A percentile compares a stretch with the other conserved stretches of the same genome.
Evolutionary conservation across 2,113 vertebrate genomes (phyloP).

Genomic region (Jacana jacana): DNA sequence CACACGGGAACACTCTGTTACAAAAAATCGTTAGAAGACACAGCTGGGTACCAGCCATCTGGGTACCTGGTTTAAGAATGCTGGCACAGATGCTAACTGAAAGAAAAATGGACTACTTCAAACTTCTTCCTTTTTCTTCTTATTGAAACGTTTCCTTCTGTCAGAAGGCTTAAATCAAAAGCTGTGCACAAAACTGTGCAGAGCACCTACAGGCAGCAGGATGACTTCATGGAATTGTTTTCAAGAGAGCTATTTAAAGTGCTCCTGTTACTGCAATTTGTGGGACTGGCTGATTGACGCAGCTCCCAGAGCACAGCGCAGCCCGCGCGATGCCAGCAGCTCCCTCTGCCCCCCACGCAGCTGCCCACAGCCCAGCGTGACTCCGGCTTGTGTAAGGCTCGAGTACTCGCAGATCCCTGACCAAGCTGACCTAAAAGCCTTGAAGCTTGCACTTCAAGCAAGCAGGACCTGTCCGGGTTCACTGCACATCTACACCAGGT

Average conservation of each 20-base stretch:
- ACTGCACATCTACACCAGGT: too few relatives aligned
- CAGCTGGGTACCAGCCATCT: not conserved
- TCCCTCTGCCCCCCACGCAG: not conserved
- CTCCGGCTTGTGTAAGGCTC: not conserved
- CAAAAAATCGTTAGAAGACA: not conserved
- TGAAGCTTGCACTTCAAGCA: not conserved
- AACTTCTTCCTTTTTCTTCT: not conserved
- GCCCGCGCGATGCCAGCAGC: not conserved
- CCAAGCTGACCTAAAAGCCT: not conserved
- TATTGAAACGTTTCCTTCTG: not conserved
- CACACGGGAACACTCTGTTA: not conserved
- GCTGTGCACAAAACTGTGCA: not conserved
- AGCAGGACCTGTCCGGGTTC: accelerated
- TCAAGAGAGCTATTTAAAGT: not conserved
- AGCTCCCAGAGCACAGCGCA: not conserved
- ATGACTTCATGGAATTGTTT: not conserved
- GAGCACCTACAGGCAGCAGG: not conserved
- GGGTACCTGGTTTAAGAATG: not conserved
- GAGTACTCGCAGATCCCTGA: not conserved
- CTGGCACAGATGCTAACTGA: not conserved
- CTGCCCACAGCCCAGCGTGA: not conserved
- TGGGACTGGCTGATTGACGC: not conserved
- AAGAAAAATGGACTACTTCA: not conserved
- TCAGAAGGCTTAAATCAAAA: not conserved
- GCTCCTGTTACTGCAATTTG: not conserved